phyloP scores from a whole-genome alignment of 2,113 vertebrate species.

The Felis catus region F.catus_Fca126_mat1.0 CM031417.1:98039501-98040000 shows the following conservation, averaged over 20 bases:
- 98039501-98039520: not conserved
- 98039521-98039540: not conserved
- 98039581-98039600: not conserved
- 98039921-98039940: not conserved
- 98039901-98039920: not conserved
- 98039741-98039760: slow-evolving; percentile 17
- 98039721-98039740: slow-evolving; percentile 41
- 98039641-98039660: not conserved
- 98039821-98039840: not conserved
- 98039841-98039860: not conserved
- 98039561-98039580: not conserved
- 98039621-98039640: not conserved
- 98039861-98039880: not conserved
- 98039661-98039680: not conserved
- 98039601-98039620: not conserved
- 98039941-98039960: not conserved
- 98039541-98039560: not conserved
- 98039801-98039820: not conserved
- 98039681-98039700: not conserved
- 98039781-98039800: not conserved
- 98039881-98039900: not conserved
- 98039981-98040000: not conserved
- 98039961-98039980: not conserved
- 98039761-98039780: not conserved
- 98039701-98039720: not conserved